phyloP scores from a whole-genome alignment of 1,140 invertebrate species.

The Aricia agestis region DNA sequence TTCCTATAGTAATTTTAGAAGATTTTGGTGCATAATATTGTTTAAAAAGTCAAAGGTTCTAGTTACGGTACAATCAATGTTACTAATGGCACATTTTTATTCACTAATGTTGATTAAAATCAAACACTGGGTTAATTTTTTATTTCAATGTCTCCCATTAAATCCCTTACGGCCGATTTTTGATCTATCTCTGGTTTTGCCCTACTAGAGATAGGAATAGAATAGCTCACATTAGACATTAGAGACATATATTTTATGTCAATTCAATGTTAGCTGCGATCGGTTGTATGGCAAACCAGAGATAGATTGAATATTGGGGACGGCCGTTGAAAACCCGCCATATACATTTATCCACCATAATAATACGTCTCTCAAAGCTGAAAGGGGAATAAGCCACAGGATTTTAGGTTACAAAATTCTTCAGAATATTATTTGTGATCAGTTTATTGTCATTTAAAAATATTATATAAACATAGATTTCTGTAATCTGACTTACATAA shows the following conservation, averaged over 20 bases:
- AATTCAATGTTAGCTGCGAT: no score
- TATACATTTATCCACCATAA: no score
- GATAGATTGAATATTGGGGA: no score
- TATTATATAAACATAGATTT: slow-evolving; percentile 1
- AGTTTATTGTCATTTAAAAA: slow-evolving; percentile 11
- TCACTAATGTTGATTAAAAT: background rate
- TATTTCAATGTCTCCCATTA: background rate
- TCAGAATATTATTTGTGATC: background rate
- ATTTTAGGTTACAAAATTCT: background rate
- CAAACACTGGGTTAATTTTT: background rate
- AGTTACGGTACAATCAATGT: background rate
- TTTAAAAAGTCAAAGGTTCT: background rate
- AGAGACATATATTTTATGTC: no score
- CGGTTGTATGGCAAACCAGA: no score
- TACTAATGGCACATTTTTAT: background rate
- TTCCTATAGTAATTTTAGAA: slow-evolving; percentile 2
- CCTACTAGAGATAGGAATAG: no score
- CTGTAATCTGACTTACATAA: background rate
- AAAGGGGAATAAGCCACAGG: background rate
- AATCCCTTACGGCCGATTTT: no score
- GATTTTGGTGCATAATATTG: slow-evolving; percentile 6
- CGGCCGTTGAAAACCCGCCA: no score
- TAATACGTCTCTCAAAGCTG: no score
- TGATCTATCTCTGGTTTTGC: no score
- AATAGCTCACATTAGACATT: no score